Evolutionary conservation across 2,113 vertebrate genomes (phyloP).

Genomic region (Vireo altiloquus): DNA sequence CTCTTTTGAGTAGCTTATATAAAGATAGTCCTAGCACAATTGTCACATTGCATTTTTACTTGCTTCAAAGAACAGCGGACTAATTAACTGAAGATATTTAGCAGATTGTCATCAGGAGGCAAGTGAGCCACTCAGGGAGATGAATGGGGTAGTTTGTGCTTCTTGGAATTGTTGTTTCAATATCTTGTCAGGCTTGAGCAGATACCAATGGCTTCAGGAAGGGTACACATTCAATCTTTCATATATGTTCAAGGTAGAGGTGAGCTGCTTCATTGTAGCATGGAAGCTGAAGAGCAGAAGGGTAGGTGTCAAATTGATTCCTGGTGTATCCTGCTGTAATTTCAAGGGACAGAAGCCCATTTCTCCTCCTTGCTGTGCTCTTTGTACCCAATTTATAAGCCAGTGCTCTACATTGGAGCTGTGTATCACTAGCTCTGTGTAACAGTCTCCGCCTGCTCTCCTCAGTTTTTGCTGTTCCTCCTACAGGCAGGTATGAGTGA

Average conservation of each 20-base stretch:
- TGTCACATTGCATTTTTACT: background rate
- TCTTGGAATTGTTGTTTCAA: background rate
- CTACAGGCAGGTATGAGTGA: background rate
- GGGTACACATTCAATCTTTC: background rate
- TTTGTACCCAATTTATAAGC: background rate
- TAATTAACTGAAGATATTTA: slow-evolving; percentile 45
- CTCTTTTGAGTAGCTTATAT: background rate
- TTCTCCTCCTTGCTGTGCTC: background rate
- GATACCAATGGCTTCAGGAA: background rate
- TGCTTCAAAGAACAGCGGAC: background rate
- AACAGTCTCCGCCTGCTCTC: background rate
- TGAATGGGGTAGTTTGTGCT: background rate
- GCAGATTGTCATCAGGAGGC: slow-evolving; percentile 25
- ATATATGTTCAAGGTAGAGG: background rate
- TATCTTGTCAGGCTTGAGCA: background rate
- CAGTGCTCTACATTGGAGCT: background rate
- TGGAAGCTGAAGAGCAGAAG: background rate
- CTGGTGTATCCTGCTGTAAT: background rate
- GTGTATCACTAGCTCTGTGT: background rate
- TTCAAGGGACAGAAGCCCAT: background rate
- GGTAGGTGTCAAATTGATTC: background rate
- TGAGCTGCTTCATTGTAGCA: background rate
- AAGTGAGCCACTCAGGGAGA: slow-evolving; percentile 24
- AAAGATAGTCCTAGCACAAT: slow-evolving; percentile 1
- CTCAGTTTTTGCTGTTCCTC: background rate